phyloP scores from a whole-genome alignment of 2,797 vertebrate genomes.

The Lindbergichthys nudifrons region DNA sequence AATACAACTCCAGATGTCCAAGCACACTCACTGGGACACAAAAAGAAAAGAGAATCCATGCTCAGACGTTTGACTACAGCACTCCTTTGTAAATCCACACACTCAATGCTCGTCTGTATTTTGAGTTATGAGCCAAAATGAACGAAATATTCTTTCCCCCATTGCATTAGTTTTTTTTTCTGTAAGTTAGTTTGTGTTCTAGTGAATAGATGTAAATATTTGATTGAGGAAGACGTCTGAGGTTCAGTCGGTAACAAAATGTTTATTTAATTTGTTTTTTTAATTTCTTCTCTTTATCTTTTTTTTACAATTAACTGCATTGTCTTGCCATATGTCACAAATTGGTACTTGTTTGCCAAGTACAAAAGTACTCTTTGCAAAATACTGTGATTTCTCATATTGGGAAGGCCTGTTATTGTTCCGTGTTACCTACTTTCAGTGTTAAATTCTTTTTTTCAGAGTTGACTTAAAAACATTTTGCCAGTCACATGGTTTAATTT shows the following conservation, averaged over 20 bases:
- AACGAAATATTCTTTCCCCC: slow-evolving; percentile 61
- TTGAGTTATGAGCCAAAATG: slow-evolving; percentile 84
- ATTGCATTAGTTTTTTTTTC: slow-evolving; percentile 49
- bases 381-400: slow-evolving; percentile 89
- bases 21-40: slow-evolving; percentile 81
- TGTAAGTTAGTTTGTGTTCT: slow-evolving; percentile 66
- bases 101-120: slow-evolving; percentile 79
- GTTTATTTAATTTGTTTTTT: slow-evolving; percentile 74
- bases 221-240: slow-evolving; percentile 72
- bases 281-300: slow-evolving; percentile 8
- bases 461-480: slow-evolving; percentile 77
- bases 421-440: slow-evolving; percentile 86
- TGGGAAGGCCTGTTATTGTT: slow-evolving; percentile 86
- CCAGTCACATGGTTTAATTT: slow-evolving; percentile 75
- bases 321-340: slow-evolving; percentile 84
- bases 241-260: slow-evolving; percentile 78
- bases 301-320: slow-evolving; percentile 72
- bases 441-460: slow-evolving; percentile 84
- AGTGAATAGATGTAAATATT: slow-evolving; percentile 80
- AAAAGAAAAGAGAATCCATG: slow-evolving; percentile 58
- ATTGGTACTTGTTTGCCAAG: slow-evolving; percentile 86
- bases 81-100: slow-evolving; percentile 84
- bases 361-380: slow-evolving; percentile 84
- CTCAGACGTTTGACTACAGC: slow-evolving; percentile 78
- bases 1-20: slow-evolving; percentile 75